Conservation (phyloP, 2,113 vertebrate genomes). For the Triplophysa siluroides region DNA sequence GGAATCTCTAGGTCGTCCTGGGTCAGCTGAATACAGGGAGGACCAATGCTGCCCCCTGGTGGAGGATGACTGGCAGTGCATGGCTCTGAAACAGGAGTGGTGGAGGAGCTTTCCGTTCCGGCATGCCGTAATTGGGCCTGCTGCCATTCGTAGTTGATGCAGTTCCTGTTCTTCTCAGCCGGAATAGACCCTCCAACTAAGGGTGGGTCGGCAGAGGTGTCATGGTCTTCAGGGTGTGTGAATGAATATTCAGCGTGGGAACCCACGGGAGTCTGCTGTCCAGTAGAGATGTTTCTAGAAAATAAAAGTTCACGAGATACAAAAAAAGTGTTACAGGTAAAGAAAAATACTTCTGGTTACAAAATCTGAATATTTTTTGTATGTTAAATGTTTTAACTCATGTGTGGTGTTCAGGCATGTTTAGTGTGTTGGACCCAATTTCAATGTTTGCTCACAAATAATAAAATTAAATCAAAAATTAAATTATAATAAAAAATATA, state of each 20-base stretch:
- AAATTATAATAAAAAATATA: too few species aligned
- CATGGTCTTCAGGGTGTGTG: slow-evolving; percentile 85
- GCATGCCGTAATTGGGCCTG: slow-evolving; percentile 79
- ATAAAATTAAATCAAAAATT: too few species aligned
- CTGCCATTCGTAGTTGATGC: slow-evolving; percentile 90
- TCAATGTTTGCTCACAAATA: too few species aligned
- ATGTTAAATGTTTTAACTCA: too few species aligned
- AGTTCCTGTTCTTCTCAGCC: slow-evolving; percentile 88
- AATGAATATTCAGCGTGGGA: slow-evolving; percentile 85
- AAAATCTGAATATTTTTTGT: too few species aligned
- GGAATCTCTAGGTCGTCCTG: slow-evolving; percentile 91
- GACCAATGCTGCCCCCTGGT: slow-evolving; percentile 69
- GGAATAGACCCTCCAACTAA: slow-evolving; percentile 62
- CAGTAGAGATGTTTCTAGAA: slow-evolving; percentile 84
- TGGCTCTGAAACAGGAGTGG: slow-evolving; percentile 78
- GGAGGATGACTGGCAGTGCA: slow-evolving; percentile 52
- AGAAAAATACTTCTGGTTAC: background rate
- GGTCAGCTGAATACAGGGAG: slow-evolving; percentile 84
- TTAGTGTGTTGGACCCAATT: too few species aligned
- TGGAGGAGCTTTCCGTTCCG: slow-evolving; percentile 79
- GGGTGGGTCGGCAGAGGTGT: slow-evolving; percentile 68
- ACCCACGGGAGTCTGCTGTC: slow-evolving; percentile 79
- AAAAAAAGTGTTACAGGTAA: too few species aligned
- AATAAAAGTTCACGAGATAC: slow-evolving; percentile 41
- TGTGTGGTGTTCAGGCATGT: too few species aligned